Conservation (phyloP, 92 coral and sea anemone genomes). For the Blastomussa wellsi region DNA sequence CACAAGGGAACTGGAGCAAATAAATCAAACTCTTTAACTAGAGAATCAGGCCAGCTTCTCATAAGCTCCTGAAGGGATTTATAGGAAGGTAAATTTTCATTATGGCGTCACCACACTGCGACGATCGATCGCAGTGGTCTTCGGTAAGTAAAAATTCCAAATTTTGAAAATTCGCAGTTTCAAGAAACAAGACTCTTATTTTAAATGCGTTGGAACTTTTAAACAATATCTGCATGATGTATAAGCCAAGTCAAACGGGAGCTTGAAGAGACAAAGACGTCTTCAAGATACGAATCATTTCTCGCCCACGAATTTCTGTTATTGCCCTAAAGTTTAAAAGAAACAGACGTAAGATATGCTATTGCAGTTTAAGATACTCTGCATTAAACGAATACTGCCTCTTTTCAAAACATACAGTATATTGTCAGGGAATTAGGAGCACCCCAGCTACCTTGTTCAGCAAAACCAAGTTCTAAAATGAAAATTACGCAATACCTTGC, state of each 20-base stretch:
- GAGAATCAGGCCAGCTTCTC: too few relatives aligned
- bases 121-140: not conserved
- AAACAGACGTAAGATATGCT: not conserved
- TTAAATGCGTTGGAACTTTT: not conserved
- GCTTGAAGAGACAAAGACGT: not conserved
- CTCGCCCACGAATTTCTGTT: not conserved
- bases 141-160: not conserved
- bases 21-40: not conserved
- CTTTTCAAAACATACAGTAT: not conserved
- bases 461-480: not conserved
- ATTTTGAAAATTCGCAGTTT: not conserved
- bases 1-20: not conserved
- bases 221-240: not conserved
- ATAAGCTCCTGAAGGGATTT: not conserved
- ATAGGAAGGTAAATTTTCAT: constrained; percentile 5
- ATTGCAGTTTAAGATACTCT: not conserved
- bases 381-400: too few relatives aligned
- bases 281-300: not conserved
- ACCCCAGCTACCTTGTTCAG: not conserved
- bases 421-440: not conserved
- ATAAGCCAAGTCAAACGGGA: not conserved
- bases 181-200: not conserved
- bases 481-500: constrained; percentile 68
- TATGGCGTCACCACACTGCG: not conserved
- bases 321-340: not conserved